Percentiles rank a stretch among this genome's conserved stretches.
phyloP scores from a whole-genome alignment of 1,140 invertebrate genomes.

The Brachionus koreanus region DNA sequence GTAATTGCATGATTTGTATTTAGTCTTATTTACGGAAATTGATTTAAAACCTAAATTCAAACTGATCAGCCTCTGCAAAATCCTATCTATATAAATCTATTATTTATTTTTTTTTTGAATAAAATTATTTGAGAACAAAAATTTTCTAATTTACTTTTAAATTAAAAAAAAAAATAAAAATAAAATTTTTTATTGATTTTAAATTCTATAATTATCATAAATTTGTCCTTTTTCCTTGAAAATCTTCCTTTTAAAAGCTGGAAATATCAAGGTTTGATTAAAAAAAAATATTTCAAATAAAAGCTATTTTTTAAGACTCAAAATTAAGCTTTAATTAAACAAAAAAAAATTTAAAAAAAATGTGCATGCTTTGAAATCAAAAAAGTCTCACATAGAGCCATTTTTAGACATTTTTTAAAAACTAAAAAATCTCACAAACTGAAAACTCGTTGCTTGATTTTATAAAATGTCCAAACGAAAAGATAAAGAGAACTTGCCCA shows the following conservation, averaged over 20 bases:
- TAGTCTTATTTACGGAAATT: neutral
- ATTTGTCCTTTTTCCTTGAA: neutral
- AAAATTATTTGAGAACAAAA: too few species aligned
- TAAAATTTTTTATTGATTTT: neutral
- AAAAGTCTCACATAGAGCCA: neutral
- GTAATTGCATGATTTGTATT: neutral
- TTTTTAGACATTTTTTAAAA: slow-evolving; percentile 6
- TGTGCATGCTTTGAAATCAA: neutral
- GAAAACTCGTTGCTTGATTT: neutral
- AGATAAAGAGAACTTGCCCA: neutral
- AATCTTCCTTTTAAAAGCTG: neutral
- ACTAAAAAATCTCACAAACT: neutral
- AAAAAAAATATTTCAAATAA: neutral
- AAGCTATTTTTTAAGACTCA: neutral
- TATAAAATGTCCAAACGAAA: neutral
- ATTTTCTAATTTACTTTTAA: neutral
- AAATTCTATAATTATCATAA: neutral
- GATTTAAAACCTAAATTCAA: neutral
- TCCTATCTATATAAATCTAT: neutral
- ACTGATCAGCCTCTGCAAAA: neutral
- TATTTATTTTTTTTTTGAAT: neutral
- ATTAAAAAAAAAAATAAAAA: neutral
- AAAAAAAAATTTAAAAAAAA: neutral
- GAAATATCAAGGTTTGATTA: neutral
- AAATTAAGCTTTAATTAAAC: neutral